Conservation (phyloP, 2,113 vertebrate genomes). For the Progne subis region DNA sequence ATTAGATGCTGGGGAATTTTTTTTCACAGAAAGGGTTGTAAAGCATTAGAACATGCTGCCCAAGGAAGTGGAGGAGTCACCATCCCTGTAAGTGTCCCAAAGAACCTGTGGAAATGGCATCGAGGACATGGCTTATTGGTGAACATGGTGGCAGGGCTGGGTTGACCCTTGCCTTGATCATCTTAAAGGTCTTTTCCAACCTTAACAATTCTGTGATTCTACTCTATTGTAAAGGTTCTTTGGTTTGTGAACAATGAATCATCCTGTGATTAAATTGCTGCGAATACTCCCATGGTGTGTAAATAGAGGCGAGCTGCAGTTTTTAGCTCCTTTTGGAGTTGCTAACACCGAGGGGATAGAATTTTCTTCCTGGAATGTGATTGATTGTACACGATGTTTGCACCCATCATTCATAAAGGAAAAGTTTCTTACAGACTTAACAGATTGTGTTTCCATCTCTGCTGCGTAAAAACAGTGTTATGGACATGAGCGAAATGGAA, state of each 20-base stretch:
- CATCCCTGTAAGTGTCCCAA: not conserved
- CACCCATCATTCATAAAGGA: conserved; percentile 19
- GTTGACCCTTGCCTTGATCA: not conserved
- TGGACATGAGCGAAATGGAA: conserved; percentile 15
- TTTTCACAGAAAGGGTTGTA: not conserved
- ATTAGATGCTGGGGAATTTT: not conserved
- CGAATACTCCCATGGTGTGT: not conserved
- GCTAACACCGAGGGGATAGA: not conserved
- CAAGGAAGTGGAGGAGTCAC: not conserved
- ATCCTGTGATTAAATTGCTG: not conserved
- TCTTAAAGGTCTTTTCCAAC: not conserved
- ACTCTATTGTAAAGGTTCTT: not conserved
- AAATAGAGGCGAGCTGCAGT: not conserved
- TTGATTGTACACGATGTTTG: not conserved
- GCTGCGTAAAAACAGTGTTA: conserved; percentile 8
- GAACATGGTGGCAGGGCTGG: not conserved
- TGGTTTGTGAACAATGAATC: not conserved
- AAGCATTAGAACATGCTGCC: not conserved
- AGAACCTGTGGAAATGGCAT: not conserved
- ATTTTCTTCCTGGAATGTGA: not conserved
- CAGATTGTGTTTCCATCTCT: conserved; percentile 65
- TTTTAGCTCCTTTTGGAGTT: not conserved
- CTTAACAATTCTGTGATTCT: not conserved
- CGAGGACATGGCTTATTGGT: not conserved
- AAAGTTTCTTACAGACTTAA: conserved; percentile 44